Percentiles rank a stretch among this genome's conserved stretches.
These are phyloP conservation scores for Poeciliopsis presidionis DNA, from an alignment of 2,797 vertebrate genomes.

Conservation along the genomic window DNA sequence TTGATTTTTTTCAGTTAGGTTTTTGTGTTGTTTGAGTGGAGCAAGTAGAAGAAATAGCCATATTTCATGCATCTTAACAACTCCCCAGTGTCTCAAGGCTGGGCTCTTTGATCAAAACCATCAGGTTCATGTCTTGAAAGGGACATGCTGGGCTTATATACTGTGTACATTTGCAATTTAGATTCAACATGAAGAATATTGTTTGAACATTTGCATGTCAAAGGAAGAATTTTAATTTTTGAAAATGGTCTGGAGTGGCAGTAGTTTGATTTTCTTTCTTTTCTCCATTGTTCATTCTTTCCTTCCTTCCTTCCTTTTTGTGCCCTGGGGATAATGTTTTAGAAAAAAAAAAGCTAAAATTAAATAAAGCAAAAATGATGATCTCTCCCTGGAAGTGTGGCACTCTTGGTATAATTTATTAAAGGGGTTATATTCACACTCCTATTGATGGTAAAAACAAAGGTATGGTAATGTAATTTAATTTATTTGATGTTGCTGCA, in stretches of 20 bases:
- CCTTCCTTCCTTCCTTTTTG: conserved; percentile 59
- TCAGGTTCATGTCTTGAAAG: conserved; percentile 81
- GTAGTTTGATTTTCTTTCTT: conserved; percentile 18
- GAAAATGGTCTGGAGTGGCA: conserved; percentile 58
- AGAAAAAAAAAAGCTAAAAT: conserved; percentile 50
- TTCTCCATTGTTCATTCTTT: conserved; percentile 7
- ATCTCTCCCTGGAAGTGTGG: conserved; percentile 42
- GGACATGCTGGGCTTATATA: conserved; percentile 66
- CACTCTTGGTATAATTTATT: conserved; percentile 69
- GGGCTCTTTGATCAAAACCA: conserved; percentile 80
- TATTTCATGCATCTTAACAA: conserved; percentile 66
- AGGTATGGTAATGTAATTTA: conserved; percentile 68
- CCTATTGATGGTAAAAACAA: conserved; percentile 74
- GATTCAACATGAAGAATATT: conserved; percentile 77
- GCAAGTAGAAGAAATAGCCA: conserved; percentile 49
- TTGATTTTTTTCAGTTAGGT: conserved; percentile 14
- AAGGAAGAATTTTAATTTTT: conserved; percentile 74
- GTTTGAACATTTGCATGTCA: conserved; percentile 82
- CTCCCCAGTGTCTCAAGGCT: conserved; percentile 46
- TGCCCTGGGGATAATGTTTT: conserved; percentile 44
- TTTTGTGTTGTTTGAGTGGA: conserved; percentile 11
- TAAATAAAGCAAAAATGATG: conserved; percentile 46
- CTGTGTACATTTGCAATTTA: conserved; percentile 83
- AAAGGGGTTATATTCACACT: conserved; percentile 67
- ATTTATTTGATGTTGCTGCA: conserved; percentile 57